Base-by-base conservation (phyloP, 2,113 vertebrate genomes). In the Phodopus roborovskii region DNA sequence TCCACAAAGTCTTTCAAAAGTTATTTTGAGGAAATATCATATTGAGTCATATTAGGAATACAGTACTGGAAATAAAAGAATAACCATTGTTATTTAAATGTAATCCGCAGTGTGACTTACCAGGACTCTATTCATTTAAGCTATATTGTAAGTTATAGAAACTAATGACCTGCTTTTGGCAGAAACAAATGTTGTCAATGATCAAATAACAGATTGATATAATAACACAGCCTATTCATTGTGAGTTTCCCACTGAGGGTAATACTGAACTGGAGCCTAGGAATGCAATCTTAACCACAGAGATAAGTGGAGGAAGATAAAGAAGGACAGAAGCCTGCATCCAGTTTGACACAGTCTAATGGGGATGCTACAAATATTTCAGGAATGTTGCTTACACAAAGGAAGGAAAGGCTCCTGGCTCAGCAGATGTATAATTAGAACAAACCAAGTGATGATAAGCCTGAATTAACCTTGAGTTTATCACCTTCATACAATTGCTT, bases 1-100 rank as follows among this genome's bases (percentile, higher is more conserved):
- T 94, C 17, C 93, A 9, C 64, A 13, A 11, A 74, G 33, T 95
- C 3, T 50, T 96, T 74, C 19, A 75, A 74, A 58, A 85, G 45
- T 15, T 36, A 0, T 36, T 62, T 26, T 81, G 39, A 92, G 6
- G 58, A 56, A 30, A 64, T 75, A 77, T 58, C 42, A 19, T 2
- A 62, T 48, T 74, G 6, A 15, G 10, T 74, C 68, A 39, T 75
- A 66, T n/a, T 42, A 33, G 56, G 53, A 64, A 86, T 88, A 77
- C 60, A 33, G 70, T 74, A 71, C 42, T n/a, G 70, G 22, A 64
- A 36, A 64, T 48, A n/a, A 39, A 50, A 17, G 16, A 81, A 33
- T 22, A 75, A 19, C 7, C 6, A 88, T 58, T 36, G 19, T 17
- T 4, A 62, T 42, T 74, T 1, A 24, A 26, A 78, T 74, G n/a